Conservation (phyloP, 2,888 invertebrate species). For the Chymomyza fuscimana region DNA sequence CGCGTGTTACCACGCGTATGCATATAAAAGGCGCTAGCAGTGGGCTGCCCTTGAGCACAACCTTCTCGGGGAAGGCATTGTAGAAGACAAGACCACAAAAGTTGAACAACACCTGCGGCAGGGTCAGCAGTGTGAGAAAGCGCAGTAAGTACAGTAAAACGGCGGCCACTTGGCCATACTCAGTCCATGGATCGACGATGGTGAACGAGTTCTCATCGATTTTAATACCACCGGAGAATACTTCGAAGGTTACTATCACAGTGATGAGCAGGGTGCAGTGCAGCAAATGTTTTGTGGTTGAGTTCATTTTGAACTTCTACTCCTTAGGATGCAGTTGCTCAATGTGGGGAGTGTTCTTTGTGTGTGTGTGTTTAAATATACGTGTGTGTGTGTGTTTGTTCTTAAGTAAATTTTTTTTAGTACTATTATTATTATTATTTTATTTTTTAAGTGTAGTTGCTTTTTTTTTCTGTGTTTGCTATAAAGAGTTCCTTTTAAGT, state of each 20-base stretch:
- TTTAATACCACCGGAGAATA: constrained; percentile 84
- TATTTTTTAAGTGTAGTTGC: not conserved
- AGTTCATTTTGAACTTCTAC: constrained; percentile 70
- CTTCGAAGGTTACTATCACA: constrained; percentile 88
- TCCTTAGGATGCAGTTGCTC: not conserved
- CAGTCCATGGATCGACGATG: constrained; percentile 88
- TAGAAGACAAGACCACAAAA: constrained; percentile 92
- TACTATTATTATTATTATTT: not conserved
- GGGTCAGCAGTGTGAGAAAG: constrained; percentile 89
- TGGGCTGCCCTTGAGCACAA: constrained; percentile 92
- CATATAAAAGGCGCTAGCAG: constrained; percentile 96
- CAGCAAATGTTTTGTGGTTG: constrained; percentile 86
- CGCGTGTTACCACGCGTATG: constrained; percentile 95
- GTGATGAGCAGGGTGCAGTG: constrained; percentile 88
- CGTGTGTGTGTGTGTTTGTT: not conserved
- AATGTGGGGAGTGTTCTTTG: not conserved
- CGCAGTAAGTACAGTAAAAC: constrained; percentile 88
- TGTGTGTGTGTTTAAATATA: not conserved
- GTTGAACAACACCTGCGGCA: constrained; percentile 92
- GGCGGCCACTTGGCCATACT: constrained; percentile 89
- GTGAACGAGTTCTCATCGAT: constrained; percentile 81
- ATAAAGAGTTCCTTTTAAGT: not conserved
- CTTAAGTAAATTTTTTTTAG: not conserved
- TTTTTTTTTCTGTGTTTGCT: not conserved
- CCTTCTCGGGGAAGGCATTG: constrained; percentile 97